These are phyloP conservation scores for Drosophila subpulchrella DNA, from an alignment of 1,140 invertebrate genomes.

Conservation along the genomic window DNA sequence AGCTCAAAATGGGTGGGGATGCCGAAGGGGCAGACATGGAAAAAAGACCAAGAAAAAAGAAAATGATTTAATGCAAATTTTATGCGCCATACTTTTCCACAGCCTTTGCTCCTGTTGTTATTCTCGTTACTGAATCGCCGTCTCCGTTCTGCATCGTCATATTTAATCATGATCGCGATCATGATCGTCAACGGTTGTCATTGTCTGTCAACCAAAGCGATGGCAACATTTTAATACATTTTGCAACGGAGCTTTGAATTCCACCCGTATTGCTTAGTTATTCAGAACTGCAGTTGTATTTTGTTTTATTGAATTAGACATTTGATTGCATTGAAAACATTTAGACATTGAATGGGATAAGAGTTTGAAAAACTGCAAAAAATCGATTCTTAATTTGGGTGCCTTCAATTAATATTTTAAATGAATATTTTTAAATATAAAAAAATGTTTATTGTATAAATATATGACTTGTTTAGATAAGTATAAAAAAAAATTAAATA, in stretches of 20 bases:
- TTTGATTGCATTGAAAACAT: conserved; percentile 11
- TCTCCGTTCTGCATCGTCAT: conserved; percentile 34
- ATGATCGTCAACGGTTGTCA: conserved; percentile 56
- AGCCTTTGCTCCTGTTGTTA: conserved; percentile 15
- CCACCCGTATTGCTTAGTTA: conserved; percentile 20
- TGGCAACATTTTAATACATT: conserved; percentile 61
- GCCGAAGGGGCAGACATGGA: conserved; percentile 14
- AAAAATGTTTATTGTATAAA: no score
- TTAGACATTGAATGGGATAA: not conserved
- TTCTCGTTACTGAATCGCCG: conserved; percentile 11
- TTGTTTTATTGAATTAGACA: conserved; percentile 28
- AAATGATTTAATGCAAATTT: conserved; percentile 81
- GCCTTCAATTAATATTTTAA: no score
- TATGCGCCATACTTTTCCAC: conserved; percentile 70
- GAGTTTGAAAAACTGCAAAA: not conserved
- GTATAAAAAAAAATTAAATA: no score
- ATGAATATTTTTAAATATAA: no score
- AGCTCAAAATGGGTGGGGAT: not conserved
- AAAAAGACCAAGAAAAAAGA: conserved; percentile 30
- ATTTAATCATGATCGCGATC: conserved; percentile 38
- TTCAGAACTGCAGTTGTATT: conserved; percentile 13
- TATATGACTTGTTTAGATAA: no score
- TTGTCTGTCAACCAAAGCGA: conserved; percentile 39
- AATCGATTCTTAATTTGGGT: not conserved
- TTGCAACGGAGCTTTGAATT: conserved; percentile 53